Conservation (phyloP, 2,797 vertebrate genomes). For the Melanotaenia boesemani region DNA sequence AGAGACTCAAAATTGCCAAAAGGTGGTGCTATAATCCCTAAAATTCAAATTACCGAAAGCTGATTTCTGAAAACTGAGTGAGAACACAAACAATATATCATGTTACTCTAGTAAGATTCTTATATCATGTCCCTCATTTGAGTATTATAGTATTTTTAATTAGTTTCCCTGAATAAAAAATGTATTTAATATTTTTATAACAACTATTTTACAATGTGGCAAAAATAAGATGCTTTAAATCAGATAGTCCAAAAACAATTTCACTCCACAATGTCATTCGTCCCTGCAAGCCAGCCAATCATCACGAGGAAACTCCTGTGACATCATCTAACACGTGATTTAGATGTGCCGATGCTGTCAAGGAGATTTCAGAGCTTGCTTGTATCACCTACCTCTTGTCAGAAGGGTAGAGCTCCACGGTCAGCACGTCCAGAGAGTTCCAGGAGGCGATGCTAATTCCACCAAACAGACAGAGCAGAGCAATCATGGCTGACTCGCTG, state of each 20-base stretch:
- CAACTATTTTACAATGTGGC: too few species aligned
- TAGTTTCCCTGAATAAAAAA: not conserved
- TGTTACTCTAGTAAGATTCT: not conserved
- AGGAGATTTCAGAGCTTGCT: slow-evolving; percentile 33
- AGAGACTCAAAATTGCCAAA: slow-evolving; percentile 41
- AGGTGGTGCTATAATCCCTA: slow-evolving; percentile 42
- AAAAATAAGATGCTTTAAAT: too few species aligned
- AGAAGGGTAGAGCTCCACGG: slow-evolving; percentile 96
- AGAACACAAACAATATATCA: too few species aligned
- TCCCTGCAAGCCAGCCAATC: slow-evolving; percentile 48
- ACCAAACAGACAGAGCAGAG: slow-evolving; percentile 95
- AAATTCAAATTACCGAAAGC: not conserved
- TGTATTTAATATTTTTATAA: too few species aligned
- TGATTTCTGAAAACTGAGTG: not conserved
- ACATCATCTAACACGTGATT: slow-evolving; percentile 30
- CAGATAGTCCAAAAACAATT: slow-evolving; percentile 27
- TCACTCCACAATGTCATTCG: slow-evolving; percentile 43
- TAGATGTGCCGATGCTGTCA: slow-evolving; percentile 15
- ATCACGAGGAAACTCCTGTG: slow-evolving; percentile 15
- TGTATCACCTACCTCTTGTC: slow-evolving; percentile 89
- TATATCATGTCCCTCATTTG: not conserved
- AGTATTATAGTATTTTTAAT: not conserved
- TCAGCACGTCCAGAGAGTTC: slow-evolving; percentile 95
- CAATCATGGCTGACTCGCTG: slow-evolving; percentile 98
- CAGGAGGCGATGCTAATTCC: slow-evolving; percentile 98